Evolutionary conservation across 2,888 invertebrate genomes (phyloP).

Genomic region (Aproaerema taeniolella): DNA sequence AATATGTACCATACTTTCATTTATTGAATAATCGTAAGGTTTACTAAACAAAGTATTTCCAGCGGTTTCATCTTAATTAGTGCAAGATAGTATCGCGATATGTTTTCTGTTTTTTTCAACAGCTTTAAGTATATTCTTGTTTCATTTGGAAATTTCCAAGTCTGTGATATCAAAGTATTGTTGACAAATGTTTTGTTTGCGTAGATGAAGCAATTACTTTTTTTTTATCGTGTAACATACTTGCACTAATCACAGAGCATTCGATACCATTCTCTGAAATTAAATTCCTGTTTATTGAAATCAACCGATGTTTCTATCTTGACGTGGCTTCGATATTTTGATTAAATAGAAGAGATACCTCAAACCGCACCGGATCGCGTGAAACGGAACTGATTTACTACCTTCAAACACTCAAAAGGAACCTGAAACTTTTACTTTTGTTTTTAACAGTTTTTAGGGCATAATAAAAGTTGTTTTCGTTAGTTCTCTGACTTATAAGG

Average conservation of each 20-base stretch:
- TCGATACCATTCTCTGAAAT: slow-evolving; percentile 25
- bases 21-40: slow-evolving; percentile 54
- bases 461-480: too few species aligned
- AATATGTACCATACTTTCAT: slow-evolving; percentile 74
- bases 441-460: too few species aligned
- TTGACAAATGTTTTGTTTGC: too few species aligned
- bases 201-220: neutral
- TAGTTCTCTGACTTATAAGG: too few species aligned
- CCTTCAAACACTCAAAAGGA: slow-evolving; percentile 3
- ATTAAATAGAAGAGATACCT: slow-evolving; percentile 39
- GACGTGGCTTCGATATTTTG: slow-evolving; percentile 68
- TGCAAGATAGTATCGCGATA: slow-evolving; percentile 29
- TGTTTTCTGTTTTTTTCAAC: too few species aligned
- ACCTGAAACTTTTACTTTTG: slow-evolving; percentile 5
- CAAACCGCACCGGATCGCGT: slow-evolving; percentile 57
- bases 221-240: slow-evolving; percentile 21
- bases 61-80: slow-evolving; percentile 40
- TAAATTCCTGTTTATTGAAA: slow-evolving; percentile 32
- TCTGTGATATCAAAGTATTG: too few species aligned
- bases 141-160: too few species aligned
- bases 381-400: slow-evolving; percentile 41
- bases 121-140: too few species aligned
- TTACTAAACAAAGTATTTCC: slow-evolving; percentile 35
- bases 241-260: slow-evolving; percentile 32
- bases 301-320: slow-evolving; percentile 28